Evolutionary conservation across 1,140 invertebrate genomes (phyloP), one percentile per base, ranked within the genome.

Genomic region (Philotrypesis tridentata): DNA sequence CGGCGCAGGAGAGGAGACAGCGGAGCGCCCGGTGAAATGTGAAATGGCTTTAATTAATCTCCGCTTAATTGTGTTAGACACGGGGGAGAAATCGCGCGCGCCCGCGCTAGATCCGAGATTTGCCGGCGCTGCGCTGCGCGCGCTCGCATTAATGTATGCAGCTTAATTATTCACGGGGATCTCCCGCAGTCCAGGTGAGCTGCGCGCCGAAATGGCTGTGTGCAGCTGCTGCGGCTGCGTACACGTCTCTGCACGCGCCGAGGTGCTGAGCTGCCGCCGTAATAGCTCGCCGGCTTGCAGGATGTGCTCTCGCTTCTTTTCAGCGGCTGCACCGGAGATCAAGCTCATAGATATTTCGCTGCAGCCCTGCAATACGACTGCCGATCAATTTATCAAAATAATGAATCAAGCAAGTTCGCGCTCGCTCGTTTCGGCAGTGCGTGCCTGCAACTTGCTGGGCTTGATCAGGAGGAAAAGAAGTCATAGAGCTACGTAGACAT

Each of bases 1-100:
- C 5, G 14, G 11, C 2, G 31, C 5, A 33, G 5, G 29, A 37
- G 67, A 11, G n/a, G 21, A 74, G 21, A n/a, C 67, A 70, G 84
- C n/a, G n/a, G n/a, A n/a, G n/a, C n/a, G n/a, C 84, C 85, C 87
- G 87, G 83, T 85, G 88, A 91, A 89, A 89, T 87, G 88, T 87
- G 86, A 91, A 91, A 90, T 88, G 88, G 86, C 86, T 91, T 91
- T 91, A 91, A 91, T 91, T 91, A 91, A 91, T 91, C 89, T 89
- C 86, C 79, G 86, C 88, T 89, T 90, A 90, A 90, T 90, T 90
- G 88, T 89, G 88, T 88, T 87, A 88, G 88, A 84, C 83, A 84
- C 84, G 81, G 77, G 79, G 71, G 37, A 79, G 82, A 61, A 86
- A 85, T 83, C 86, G 87, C 85, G 85, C 84, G 70, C 75, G 55